Evolutionary conservation across 2,888 invertebrate genomes (phyloP).

Genomic region (Tricholauxania praeusta): DNA sequence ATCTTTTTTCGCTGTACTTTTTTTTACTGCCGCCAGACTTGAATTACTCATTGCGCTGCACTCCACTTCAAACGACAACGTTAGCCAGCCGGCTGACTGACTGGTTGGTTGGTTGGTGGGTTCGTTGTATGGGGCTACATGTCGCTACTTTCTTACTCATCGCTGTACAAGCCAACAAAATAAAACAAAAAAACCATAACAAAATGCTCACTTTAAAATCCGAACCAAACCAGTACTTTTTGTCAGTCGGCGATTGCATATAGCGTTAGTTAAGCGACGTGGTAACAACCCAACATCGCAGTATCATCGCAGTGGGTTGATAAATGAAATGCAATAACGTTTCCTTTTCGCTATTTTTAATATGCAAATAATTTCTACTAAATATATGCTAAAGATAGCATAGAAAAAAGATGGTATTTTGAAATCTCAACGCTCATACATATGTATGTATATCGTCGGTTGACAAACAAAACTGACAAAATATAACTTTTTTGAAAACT

Average conservation of each 20-base stretch:
- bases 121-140: conserved; percentile 35
- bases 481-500: too few relatives aligned
- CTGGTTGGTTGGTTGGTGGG: conserved; percentile 14
- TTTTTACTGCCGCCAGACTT: conserved; percentile 33
- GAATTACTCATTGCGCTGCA: conserved; percentile 57
- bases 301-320: too few relatives aligned
- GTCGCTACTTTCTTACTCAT: conserved; percentile 49
- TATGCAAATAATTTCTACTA: too few relatives aligned
- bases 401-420: too few relatives aligned
- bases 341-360: too few relatives aligned
- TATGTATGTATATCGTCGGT: too few relatives aligned
- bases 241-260: conserved; percentile 24
- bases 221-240: neutral
- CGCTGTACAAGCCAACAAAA: conserved; percentile 19
- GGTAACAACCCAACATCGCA: too few relatives aligned
- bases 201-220: neutral
- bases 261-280: neutral
- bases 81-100: conserved; percentile 19
- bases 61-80: conserved; percentile 22
- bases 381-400: too few relatives aligned
- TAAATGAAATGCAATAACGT: too few relatives aligned
- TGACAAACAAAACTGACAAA: too few relatives aligned
- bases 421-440: too few relatives aligned
- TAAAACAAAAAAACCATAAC: neutral
- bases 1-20: conserved; percentile 41